Evolutionary conservation across 2,113 vertebrate species (phyloP).

Genomic region (Plectropomus leopardus): DNA sequence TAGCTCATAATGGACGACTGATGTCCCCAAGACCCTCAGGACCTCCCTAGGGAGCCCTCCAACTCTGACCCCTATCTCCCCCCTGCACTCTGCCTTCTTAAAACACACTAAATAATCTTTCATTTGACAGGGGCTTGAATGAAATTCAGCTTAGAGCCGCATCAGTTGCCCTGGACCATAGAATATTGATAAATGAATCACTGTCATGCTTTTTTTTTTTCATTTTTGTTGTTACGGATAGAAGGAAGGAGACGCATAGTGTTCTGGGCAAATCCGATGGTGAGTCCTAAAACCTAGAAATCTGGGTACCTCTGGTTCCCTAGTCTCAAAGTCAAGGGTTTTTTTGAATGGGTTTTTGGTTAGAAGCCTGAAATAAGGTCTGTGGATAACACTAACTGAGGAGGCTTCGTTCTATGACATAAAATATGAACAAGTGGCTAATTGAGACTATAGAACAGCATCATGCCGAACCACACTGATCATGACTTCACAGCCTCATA

Average conservation of each 20-base stretch:
- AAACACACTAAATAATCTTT: conserved; percentile 90
- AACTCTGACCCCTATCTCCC: conserved; percentile 84
- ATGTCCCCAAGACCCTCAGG: conserved; percentile 80
- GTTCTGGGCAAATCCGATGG: conserved; percentile 19
- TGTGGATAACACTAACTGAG: too few species aligned
- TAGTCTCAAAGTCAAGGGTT: too few species aligned
- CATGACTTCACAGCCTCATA: too few species aligned
- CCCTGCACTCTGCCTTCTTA: conserved; percentile 84
- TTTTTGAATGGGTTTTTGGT: too few species aligned
- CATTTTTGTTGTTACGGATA: conserved; percentile 24
- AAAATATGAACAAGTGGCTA: too few species aligned
- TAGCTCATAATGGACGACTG: conserved; percentile 84
- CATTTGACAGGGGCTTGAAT: conserved; percentile 86
- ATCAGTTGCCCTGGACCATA: conserved; percentile 81
- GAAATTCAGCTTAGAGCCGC: conserved; percentile 83
- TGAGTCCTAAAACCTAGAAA: too few species aligned
- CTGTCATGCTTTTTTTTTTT: conserved; percentile 52
- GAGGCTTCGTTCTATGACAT: too few species aligned
- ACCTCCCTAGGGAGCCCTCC: conserved; percentile 83
- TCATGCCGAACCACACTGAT: too few species aligned
- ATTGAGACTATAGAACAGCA: too few species aligned
- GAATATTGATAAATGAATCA: conserved; percentile 83
- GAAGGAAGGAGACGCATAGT: conserved; percentile 39
- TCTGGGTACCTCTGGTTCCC: too few species aligned
- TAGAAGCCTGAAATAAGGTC: too few species aligned